phyloP scores from a whole-genome alignment of 1,140 invertebrate genomes.

The Bombus consobrinus region DNA sequence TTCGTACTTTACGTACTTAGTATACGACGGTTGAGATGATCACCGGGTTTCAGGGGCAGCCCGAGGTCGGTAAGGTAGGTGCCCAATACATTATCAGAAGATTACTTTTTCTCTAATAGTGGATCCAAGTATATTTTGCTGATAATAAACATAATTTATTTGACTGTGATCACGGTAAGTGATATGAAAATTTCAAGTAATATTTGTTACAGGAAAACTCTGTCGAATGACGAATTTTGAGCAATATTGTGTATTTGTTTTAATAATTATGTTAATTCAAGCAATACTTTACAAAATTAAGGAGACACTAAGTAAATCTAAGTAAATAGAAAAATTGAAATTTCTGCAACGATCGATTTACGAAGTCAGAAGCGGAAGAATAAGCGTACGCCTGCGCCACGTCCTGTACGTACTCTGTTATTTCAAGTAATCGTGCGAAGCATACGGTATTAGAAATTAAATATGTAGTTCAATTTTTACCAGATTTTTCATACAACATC shows the following conservation, averaged over 20 bases:
- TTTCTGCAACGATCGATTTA: conserved; percentile 30
- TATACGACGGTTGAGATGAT: too few species aligned
- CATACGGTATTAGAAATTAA: conserved; percentile 18
- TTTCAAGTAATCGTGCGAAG: conserved; percentile 21
- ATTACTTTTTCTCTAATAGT: too few species aligned
- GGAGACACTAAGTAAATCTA: not conserved
- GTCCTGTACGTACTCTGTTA: conserved; percentile 16
- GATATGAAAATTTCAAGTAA: too few species aligned
- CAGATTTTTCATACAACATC: not conserved
- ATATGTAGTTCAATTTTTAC: conserved; percentile 8
- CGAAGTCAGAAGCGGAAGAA: not conserved
- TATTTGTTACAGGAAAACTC: too few species aligned
- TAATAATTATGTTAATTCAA: not conserved
- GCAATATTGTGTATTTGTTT: not conserved
- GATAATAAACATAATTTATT: too few species aligned
- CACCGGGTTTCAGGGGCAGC: too few species aligned
- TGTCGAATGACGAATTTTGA: not conserved
- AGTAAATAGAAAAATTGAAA: conserved; percentile 19
- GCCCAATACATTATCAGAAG: too few species aligned
- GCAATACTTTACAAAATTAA: not conserved
- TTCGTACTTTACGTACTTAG: too few species aligned
- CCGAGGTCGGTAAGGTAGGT: too few species aligned
- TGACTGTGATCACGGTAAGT: too few species aligned
- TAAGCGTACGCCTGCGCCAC: conserved; percentile 28
- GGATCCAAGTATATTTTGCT: too few species aligned